Base-by-base conservation (phyloP, 2,113 vertebrate species). In the Siniperca chuatsi region DNA sequence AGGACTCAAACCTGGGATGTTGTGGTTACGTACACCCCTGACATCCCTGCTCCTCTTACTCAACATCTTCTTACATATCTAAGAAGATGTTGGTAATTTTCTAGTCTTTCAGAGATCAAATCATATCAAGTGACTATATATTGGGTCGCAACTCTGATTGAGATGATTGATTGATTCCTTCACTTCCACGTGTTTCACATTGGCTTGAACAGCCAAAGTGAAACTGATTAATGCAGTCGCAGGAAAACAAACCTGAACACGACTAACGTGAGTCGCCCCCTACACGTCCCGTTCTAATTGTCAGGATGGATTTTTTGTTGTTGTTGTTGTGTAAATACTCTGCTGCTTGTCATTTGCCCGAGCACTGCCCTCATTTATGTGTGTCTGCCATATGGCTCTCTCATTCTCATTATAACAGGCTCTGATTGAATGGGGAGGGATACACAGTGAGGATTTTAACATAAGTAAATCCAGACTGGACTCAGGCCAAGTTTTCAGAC, bases 351-450 rank as follows among this genome's bases (percentile, higher is more conserved):
- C 83, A 77, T 79, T 81, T 86, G 83, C 81, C 78, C 54, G 11
- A 60, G 60, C 12, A 48, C 69, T 86, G 88, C 81, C 82, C 84
- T 85, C 86, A 60, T 87, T 87, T 83, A 37, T 83, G 66, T 79
- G 88, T 62, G 75, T 85, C 66, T 82, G 85, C 87, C 89, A 88
- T 88, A 91, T 88, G 87, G 85, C 81, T 78, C 57, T 4, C 68
- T 89, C 81, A 89, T 90, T 84, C 88, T 60, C 81, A 25, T 64
- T 9, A 35, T 79, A 78, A 82, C 81, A 78, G 69, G 65, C 68
- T 8, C 65, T 87, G 86, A 92, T 83, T 83, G 82, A 88, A 73
- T 37, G 69, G 76, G 29, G 79, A 78, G 67, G 46, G 57, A 74
- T 76, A 16, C 57, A 42, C 61, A 33, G n/a, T 10, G 46, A 78